A percentile compares a stretch with the other conserved stretches of the same genome.
These are phyloP conservation scores for Gastrophysa polygoni DNA, from an alignment of 2,888 invertebrate species.

Conservation along the genomic window DNA sequence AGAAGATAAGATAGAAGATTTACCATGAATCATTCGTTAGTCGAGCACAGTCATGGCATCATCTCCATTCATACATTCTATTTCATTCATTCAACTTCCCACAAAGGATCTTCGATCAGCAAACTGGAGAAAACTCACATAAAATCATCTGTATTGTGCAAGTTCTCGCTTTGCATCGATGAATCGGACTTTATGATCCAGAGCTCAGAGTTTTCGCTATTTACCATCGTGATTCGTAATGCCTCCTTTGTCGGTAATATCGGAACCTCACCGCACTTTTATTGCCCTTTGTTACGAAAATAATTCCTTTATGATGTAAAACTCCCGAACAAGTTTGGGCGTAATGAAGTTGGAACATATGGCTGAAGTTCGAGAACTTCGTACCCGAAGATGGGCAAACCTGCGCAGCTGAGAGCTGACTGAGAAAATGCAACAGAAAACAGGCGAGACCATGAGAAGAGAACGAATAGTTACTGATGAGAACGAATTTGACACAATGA, in stretches of 20 bases:
- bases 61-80: conserved; percentile 6
- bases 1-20: too few relatives aligned
- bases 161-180: conserved; percentile 41
- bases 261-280: conserved; percentile 46
- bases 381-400: conserved; percentile 19
- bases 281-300: conserved; percentile 49
- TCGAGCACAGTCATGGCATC: too few relatives aligned
- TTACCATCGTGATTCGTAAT: conserved; percentile 35
- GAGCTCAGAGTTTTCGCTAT: conserved; percentile 29
- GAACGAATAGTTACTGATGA: neutral
- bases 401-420: conserved; percentile 5
- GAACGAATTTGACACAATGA: too few relatives aligned
- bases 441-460: neutral
- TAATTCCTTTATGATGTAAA: conserved; percentile 50
- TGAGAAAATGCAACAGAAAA: conserved; percentile 3
- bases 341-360: conserved; percentile 46
- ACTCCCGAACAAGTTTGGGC: conserved; percentile 46
- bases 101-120: neutral
- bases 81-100: neutral
- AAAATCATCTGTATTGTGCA: conserved; percentile 21
- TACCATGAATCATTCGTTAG: too few relatives aligned
- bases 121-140: neutral
- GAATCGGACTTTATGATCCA: conserved; percentile 38
- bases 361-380: conserved; percentile 22
- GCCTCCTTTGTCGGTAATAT: conserved; percentile 38